Evolutionary conservation across 2,888 invertebrate species (phyloP), one percentile per base, ranked within the genome.

Genomic region (Heliconius hortense): DNA sequence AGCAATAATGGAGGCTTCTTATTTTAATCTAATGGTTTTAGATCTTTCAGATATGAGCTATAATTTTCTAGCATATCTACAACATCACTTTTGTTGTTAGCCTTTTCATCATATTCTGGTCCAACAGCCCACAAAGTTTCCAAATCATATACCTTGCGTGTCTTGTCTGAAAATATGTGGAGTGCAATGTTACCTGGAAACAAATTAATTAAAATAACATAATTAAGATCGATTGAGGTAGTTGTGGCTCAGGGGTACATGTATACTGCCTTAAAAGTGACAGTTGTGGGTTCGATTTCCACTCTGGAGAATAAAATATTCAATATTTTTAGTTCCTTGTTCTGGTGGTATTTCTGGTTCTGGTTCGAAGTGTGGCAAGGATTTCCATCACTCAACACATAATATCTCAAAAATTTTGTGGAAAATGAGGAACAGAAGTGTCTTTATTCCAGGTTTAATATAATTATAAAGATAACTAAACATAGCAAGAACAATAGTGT

Each of bases 91-190:
- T 94, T 94, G 84, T 95, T 95, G 81, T 96, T 95, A 43, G 89
- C 95, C 85, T 96, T 94, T 64, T 95, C 95, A 89, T 98, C 98
- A 94, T 95, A 97, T 84, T 97, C 95, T 0, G 96, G 90, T 2
- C 99, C 99, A 26, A 98, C 95, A 60, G 97, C 95, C 99, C 99
- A 99, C 56, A 99, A 90, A 0, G 97, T 96, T 89, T 99, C 99
- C 79, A 99, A 94, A 89, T 99, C 98, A 88, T 98, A 98, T 10
- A 93, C 85, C 79, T 94, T 89, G 81, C 99, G 94, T 1, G 95
- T 94, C 80, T 95, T 94, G 18, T 94, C 94, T 48, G 96, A 96
- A 89, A 99, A 98, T 81, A 99, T 95, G 85, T 99, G 99, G 53
- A 99, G 89, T 7, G 97, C 97, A 83, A 99, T 98, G 86, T 98